Evolutionary conservation across 2,888 invertebrate species (phyloP).

Genomic region (Drosophila lutescens): DNA sequence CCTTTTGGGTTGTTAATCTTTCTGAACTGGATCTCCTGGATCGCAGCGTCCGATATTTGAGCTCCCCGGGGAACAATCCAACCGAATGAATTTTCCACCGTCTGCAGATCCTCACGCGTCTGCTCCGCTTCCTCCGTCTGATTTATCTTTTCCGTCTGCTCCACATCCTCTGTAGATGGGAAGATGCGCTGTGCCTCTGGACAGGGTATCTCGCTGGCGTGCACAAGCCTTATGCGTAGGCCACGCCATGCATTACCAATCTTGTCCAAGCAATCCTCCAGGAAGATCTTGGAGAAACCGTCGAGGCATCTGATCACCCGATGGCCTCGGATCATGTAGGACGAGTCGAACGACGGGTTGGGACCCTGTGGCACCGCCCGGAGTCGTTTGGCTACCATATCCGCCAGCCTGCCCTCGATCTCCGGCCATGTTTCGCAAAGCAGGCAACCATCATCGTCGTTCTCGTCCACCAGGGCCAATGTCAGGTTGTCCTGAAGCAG

Average conservation of each 20-base stretch:
- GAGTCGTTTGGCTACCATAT: background rate
- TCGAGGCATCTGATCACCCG: conserved; percentile 5
- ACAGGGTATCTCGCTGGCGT: background rate
- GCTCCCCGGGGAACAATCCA: background rate
- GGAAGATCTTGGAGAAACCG: conserved; percentile 1
- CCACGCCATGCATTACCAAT: background rate
- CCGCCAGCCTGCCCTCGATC: background rate
- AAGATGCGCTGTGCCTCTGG: background rate
- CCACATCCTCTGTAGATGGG: background rate
- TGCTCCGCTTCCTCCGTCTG: too few relatives aligned
- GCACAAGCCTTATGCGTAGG: background rate
- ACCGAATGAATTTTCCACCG: background rate
- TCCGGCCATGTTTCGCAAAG: background rate
- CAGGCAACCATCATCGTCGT: background rate
- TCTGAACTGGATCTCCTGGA: too few relatives aligned
- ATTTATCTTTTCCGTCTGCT: too few relatives aligned
- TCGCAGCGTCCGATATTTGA: background rate
- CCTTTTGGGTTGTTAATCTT: too few relatives aligned
- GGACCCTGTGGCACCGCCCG: background rate
- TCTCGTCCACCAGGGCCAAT: conserved; percentile 1
- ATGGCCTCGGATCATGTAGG: background rate
- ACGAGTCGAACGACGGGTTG: background rate
- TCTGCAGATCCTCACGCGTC: background rate
- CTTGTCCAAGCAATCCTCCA: background rate
- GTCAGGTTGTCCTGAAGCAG: background rate